Evolutionary conservation across 2,113 vertebrate genomes (phyloP), one percentile per base, ranked within the genome.

Genomic region (Thunnus maccoyii): DNA sequence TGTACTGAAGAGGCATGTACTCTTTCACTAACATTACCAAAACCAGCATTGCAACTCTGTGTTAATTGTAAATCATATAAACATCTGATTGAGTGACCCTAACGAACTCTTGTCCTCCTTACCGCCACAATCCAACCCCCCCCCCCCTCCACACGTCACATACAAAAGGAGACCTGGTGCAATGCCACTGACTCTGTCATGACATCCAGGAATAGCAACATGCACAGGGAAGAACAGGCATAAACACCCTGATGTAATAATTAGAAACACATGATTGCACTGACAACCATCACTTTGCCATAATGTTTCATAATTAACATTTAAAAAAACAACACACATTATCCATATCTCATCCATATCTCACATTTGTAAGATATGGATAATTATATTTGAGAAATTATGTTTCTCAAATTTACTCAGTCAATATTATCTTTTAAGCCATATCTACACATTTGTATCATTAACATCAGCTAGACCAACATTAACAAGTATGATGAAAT

Each of bases 181-280:
- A 72, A 72, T 65, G 83, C 74, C 86, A 89, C 73, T 52, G 83
- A 83, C 73, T 86, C 78, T 72, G 86, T 89, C 85, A 87, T 85
- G 72, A 80, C 67, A 88, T 87, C 90, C 91, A 91, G 75, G 88
- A 94, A 95, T 93, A 94, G 94, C 85, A 90, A 72, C 86, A 47
- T 84, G 69, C 85, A 86, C 61, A 56, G 58, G 61, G 72, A 72
- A 73, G 72, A 85, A 73, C 80, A 87, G 46, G 86, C 80, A 85
- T 63, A 86, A 80, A 76, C 76, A 84, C 75, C 84, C 92, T 92
- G 92, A 93, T 87, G 90, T 91, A 93, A 92, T 79, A 58, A 84
- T 85, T 75, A 85, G 87, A 91, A 93, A 92, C 15, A 41, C 87
- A 84, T 69, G 83, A 76, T 64, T 82, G 79, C 88, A 84, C 62